Conservation (phyloP, 2,888 invertebrate genomes). For the Synanthedon tipuliformis region DNA sequence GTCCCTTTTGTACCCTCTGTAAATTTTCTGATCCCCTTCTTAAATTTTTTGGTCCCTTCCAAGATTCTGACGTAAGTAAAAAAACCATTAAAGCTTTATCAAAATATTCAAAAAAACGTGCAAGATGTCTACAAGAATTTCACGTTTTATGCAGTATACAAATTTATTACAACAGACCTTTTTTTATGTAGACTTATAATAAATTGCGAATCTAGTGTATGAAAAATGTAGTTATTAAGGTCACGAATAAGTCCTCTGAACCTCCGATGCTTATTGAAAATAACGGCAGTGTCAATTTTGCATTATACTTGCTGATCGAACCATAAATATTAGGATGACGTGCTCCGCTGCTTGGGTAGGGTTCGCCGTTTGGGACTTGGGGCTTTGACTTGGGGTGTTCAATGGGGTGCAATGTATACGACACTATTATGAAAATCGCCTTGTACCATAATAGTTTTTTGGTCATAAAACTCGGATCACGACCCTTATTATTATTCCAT, state of each 20-base stretch:
- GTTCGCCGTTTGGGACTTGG: constrained; percentile 3
- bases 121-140: too few relatives aligned
- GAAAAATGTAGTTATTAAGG: too few relatives aligned
- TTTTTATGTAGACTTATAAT: too few relatives aligned
- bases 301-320: constrained; percentile 12
- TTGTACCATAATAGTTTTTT: constrained; percentile 2
- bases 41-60: too few relatives aligned
- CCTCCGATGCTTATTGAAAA: constrained; percentile 1
- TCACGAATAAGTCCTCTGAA: neutral
- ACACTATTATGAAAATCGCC: constrained; percentile 27
- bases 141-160: too few relatives aligned
- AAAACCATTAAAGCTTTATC: too few relatives aligned
- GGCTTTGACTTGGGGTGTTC: constrained; percentile 14
- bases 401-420: constrained; percentile 23
- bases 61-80: too few relatives aligned
- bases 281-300: constrained; percentile 8
- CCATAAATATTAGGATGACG: constrained; percentile 31
- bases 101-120: too few relatives aligned
- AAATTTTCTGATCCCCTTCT: too few relatives aligned
- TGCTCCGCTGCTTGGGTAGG: constrained; percentile 2
- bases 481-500: neutral
- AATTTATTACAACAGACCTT: too few relatives aligned
- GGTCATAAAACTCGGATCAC: neutral
- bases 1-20: too few relatives aligned
- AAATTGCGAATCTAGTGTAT: too few relatives aligned